These are phyloP conservation scores for Sparidentex hasta DNA, from an alignment of 2,797 vertebrate species.

Conservation along the genomic window DNA sequence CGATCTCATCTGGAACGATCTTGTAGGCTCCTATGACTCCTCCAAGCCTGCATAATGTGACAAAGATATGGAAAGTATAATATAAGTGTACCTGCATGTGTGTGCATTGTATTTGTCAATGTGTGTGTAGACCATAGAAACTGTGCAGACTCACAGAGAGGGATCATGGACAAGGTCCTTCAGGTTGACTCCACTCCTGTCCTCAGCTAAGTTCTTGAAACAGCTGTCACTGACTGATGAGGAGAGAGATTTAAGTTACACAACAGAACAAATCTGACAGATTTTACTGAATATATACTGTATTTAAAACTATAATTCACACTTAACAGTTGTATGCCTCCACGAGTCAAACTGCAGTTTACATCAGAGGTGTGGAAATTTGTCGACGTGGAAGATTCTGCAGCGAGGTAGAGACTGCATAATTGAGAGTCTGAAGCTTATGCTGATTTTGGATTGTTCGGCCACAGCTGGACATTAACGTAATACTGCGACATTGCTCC, in stretches of 20 bases:
- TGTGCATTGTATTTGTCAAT: background rate
- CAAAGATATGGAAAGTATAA: constrained; percentile 18
- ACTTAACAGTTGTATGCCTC: too few species aligned
- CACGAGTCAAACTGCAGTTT: too few species aligned
- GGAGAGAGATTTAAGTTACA: constrained; percentile 18
- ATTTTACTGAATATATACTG: too few species aligned
- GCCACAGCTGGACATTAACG: too few species aligned
- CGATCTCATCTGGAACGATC: constrained; percentile 98
- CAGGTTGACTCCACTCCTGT: constrained; percentile 97
- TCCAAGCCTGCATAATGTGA: constrained; percentile 91
- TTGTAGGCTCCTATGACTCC: constrained; percentile 97
- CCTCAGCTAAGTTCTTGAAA: constrained; percentile 96
- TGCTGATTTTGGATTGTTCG: too few species aligned
- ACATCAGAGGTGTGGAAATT: too few species aligned
- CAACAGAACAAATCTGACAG: background rate
- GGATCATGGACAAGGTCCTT: constrained; percentile 98
- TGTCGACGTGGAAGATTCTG: too few species aligned
- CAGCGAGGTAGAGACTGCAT: too few species aligned
- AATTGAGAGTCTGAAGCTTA: too few species aligned
- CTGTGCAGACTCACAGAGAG: constrained; percentile 90
- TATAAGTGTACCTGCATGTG: background rate
- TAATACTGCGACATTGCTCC: too few species aligned
- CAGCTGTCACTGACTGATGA: constrained; percentile 97
- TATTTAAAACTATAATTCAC: too few species aligned
- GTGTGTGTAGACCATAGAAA: background rate